Conservation (phyloP, 2,888 invertebrate species). For the Crematogaster levior region DNA sequence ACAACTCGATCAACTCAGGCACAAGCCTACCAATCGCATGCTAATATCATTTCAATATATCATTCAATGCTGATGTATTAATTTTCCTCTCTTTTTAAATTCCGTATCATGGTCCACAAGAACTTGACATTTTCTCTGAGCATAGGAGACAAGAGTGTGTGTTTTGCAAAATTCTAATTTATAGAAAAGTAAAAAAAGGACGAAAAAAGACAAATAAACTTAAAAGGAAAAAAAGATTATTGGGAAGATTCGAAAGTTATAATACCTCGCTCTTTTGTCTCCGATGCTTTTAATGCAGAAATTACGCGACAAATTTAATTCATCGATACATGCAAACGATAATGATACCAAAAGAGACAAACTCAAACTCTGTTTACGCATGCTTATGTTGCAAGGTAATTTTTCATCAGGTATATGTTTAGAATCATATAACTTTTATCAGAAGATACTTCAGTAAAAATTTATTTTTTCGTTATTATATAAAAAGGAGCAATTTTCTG, state of each 20-base stretch:
- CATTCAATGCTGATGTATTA: conserved; percentile 37
- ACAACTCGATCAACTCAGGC: conserved; percentile 85
- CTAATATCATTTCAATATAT: conserved; percentile 75
- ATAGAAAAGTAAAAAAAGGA: conserved; percentile 24
- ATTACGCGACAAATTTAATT: conserved; percentile 61
- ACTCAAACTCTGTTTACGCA: conserved; percentile 79
- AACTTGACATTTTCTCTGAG: conserved; percentile 56
- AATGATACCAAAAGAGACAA: conserved; percentile 70
- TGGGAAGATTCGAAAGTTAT: not conserved
- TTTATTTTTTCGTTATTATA: conserved; percentile 74
- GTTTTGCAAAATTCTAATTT: conserved; percentile 22
- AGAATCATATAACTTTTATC: conserved; percentile 67
- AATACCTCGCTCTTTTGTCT: conserved; percentile 51
- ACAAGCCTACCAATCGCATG: conserved; percentile 83
- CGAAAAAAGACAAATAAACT: conserved; percentile 5
- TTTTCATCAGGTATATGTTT: conserved; percentile 63
- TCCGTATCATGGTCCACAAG: conserved; percentile 45
- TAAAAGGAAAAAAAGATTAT: not conserved
- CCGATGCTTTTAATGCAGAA: conserved; percentile 62
- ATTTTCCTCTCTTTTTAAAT: conserved; percentile 20
- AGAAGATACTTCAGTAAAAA: conserved; percentile 76
- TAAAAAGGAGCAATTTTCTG: conserved; percentile 72
- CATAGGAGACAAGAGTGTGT: conserved; percentile 36
- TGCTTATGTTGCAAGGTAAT: conserved; percentile 76
- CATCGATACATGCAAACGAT: conserved; percentile 75